A percentile compares a stretch with the other conserved stretches of the same genome.
phyloP scores from a whole-genome alignment of 2,113 vertebrate genomes.

The Eolophus roseicapilla region DNA sequence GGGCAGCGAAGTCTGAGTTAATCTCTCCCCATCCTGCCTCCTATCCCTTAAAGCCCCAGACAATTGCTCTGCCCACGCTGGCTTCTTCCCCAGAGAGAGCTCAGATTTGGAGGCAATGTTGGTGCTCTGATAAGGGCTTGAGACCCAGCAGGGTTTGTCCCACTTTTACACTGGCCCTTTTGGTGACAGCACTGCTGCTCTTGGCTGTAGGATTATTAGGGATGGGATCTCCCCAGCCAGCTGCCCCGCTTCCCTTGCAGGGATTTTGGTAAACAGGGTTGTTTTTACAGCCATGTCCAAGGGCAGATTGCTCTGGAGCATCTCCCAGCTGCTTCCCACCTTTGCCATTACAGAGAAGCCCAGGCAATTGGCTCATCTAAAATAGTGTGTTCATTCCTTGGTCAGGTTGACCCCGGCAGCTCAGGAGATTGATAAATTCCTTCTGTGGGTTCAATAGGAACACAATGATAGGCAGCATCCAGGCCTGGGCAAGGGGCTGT shows the following conservation, averaged over 20 bases:
- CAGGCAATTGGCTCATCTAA: not conserved
- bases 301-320: not conserved
- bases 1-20: not conserved
- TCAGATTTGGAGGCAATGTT: not conserved
- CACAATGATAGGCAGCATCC: not conserved
- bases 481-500: not conserved
- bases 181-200: not conserved
- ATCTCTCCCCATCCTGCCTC: conserved; percentile 10
- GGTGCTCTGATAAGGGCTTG: not conserved
- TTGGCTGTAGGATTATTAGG: not conserved
- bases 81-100: not conserved
- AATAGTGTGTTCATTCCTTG: not conserved
- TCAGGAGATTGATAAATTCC: not conserved
- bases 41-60: not conserved
- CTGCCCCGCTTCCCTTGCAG: not conserved
- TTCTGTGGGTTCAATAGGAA: not conserved
- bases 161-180: not conserved
- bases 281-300: not conserved
- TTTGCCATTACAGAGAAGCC: not conserved
- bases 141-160: not conserved
- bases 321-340: not conserved
- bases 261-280: not conserved
- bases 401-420: not conserved
- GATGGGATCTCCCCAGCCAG: not conserved
- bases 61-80: not conserved